Evolutionary conservation across 2,888 invertebrate genomes (phyloP).

Genomic region (Sepioteuthis lessoniana): DNA sequence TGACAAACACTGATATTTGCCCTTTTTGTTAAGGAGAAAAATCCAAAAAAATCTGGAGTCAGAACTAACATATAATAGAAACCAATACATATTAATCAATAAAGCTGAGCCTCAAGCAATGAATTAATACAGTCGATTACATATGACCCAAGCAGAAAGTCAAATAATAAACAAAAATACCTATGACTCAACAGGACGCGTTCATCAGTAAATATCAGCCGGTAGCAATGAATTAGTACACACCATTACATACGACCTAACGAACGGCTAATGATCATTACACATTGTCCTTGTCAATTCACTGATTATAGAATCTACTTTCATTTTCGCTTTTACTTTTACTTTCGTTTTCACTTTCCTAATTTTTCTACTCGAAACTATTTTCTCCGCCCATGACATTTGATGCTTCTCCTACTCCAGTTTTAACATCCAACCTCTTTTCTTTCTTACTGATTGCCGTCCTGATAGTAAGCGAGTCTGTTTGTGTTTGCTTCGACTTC

Average conservation of each 20-base stretch:
- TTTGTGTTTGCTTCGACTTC: not conserved
- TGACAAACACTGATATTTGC: not conserved
- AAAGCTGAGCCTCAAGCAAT: not conserved
- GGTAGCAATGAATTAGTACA: conserved; percentile 9
- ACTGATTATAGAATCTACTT: not conserved
- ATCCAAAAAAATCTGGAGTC: not conserved
- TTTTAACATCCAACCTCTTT: not conserved
- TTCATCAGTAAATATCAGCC: conserved; percentile 33
- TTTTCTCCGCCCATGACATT: not conserved
- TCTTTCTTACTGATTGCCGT: not conserved
- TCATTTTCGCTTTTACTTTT: not conserved
- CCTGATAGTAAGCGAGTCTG: not conserved
- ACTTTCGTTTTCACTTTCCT: too few relatives aligned
- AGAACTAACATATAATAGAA: not conserved
- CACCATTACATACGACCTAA: conserved; percentile 1
- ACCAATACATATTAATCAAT: conserved; percentile 8
- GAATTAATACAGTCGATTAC: not conserved
- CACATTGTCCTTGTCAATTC: conserved; percentile 3
- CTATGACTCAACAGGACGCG: not conserved
- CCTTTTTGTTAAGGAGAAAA: not conserved
- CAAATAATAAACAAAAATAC: conserved; percentile 6
- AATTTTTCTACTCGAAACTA: not conserved
- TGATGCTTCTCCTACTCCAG: not conserved
- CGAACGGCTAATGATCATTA: conserved; percentile 33
- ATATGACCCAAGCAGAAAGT: not conserved